phyloP scores from a whole-genome alignment of 2,888 invertebrate genomes.

The Troides aeacus region DNA sequence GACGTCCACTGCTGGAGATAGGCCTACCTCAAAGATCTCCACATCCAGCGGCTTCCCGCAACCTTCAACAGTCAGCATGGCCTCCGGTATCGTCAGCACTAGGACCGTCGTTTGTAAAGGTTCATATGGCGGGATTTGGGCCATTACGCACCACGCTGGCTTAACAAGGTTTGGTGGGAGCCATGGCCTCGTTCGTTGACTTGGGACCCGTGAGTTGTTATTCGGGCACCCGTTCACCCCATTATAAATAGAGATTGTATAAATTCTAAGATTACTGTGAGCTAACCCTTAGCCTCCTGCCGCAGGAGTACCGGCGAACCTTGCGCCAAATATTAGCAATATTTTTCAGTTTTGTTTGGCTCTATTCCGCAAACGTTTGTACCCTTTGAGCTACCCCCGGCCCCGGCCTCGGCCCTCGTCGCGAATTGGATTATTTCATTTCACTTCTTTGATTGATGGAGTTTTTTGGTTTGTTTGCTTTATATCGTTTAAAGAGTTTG shows the following conservation, averaged over 20 bases:
- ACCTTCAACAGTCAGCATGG: too few species aligned
- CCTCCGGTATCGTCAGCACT: too few species aligned
- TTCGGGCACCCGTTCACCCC: too few species aligned
- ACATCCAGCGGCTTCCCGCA: too few species aligned
- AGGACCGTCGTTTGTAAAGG: too few species aligned
- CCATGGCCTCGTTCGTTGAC: too few species aligned
- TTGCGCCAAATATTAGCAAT: constrained; percentile 73
- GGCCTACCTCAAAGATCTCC: too few species aligned
- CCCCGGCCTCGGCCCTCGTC: constrained; percentile 48
- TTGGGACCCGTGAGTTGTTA: too few species aligned
- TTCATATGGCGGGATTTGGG: too few species aligned
- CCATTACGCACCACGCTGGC: too few species aligned
- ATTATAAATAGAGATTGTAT: not conserved
- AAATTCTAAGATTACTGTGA: not conserved
- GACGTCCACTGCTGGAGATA: too few species aligned
- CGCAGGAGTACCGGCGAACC: constrained; percentile 61
- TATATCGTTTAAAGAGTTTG: constrained; percentile 28
- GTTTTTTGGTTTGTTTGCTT: constrained; percentile 59
- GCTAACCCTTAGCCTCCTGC: constrained; percentile 21
- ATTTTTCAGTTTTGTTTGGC: constrained; percentile 63
- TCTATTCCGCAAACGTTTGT: constrained; percentile 38
- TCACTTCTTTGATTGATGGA: constrained; percentile 76
- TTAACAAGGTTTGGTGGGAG: too few species aligned
- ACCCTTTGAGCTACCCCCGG: constrained; percentile 65
- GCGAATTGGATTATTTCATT: constrained; percentile 75